Conservation (phyloP, 2,888 invertebrate genomes). For the Danaus chrysippus region DNA sequence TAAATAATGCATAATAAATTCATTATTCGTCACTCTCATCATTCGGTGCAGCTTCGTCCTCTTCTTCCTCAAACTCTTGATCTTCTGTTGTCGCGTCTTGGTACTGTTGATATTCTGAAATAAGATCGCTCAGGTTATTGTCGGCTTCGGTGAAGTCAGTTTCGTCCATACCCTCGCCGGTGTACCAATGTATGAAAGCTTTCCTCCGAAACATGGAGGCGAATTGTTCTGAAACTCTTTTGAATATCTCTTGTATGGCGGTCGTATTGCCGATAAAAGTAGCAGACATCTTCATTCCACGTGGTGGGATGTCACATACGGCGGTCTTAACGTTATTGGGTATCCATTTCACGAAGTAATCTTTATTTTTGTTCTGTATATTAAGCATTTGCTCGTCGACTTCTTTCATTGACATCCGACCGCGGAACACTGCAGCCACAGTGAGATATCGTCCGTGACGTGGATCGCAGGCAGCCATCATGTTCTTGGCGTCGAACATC, state of each 20-base stretch:
- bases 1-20: neutral
- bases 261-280: conserved; percentile 93
- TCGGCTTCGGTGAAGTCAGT: conserved; percentile 97
- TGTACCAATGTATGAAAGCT: conserved; percentile 98
- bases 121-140: conserved; percentile 93
- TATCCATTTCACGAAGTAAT: conserved; percentile 89
- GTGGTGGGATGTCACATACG: conserved; percentile 87
- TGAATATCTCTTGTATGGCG: conserved; percentile 92
- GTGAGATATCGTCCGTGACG: conserved; percentile 92
- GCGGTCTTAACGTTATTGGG: conserved; percentile 89
- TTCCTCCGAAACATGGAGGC: conserved; percentile 95
- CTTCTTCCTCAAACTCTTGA: conserved; percentile 85
- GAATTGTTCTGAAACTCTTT: conserved; percentile 90
- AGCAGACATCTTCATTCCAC: conserved; percentile 88
- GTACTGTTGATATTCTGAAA: conserved; percentile 95
- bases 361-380: conserved; percentile 86
- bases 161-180: conserved; percentile 97
- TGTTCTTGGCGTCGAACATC: conserved; percentile 96
- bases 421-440: conserved; percentile 92
- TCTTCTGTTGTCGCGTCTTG: conserved; percentile 92
- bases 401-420: conserved; percentile 96
- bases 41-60: conserved; percentile 59
- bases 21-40: conserved; percentile 45
- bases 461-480: conserved; percentile 97
- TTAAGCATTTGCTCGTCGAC: conserved; percentile 89